Conservation (phyloP, 1,140 invertebrate genomes). For the Mactra quadrangularis region DNA sequence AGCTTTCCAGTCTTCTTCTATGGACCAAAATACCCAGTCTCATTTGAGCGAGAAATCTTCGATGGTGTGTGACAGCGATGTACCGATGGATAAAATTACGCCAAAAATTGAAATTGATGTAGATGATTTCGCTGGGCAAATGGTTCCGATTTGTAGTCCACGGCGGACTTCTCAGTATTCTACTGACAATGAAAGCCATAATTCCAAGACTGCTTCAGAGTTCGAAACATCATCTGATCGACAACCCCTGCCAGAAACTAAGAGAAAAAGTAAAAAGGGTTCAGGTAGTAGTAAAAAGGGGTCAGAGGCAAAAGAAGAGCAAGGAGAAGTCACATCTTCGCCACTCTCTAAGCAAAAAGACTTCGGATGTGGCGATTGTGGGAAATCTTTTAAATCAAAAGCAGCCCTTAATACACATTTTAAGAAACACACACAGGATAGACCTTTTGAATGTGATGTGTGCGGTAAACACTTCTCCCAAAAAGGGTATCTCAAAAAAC, state of each 20-base stretch:
- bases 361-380: conserved; percentile 94
- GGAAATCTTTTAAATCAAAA: conserved; percentile 91
- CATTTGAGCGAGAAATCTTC: no score
- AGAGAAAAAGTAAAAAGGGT: not conserved
- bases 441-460: conserved; percentile 95
- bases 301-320: not conserved
- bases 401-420: conserved; percentile 81
- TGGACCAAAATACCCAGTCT: not conserved
- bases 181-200: not conserved
- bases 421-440: conserved; percentile 97
- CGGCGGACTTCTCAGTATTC: no score
- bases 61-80: not conserved
- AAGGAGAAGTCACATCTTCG: not conserved
- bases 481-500: conserved; percentile 58
- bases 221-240: not conserved
- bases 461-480: conserved; percentile 86
- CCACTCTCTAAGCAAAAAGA: conserved; percentile 81
- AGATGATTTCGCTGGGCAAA: conserved; percentile 80
- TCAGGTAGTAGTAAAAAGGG: not conserved
- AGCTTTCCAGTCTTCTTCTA: not conserved
- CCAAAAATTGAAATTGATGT: conserved; percentile 51
- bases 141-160: not conserved
- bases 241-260: conserved; percentile 6
- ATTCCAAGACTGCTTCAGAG: no score
- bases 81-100: conserved; percentile 28